These are phyloP conservation scores for Cabera pusaria DNA, from an alignment of 2,888 invertebrate genomes.

Conservation along the genomic window DNA sequence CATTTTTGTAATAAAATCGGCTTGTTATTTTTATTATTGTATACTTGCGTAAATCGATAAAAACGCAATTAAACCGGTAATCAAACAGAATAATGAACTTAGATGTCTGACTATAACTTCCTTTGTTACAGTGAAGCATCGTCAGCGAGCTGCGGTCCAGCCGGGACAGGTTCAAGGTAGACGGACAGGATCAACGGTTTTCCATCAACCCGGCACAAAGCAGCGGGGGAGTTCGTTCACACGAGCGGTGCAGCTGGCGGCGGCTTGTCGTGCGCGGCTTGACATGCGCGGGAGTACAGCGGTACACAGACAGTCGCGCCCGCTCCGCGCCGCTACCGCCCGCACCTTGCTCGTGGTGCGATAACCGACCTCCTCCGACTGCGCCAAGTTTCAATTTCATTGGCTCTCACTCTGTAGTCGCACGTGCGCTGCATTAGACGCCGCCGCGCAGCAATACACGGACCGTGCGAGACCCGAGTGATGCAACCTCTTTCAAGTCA, in stretches of 20 bases:
- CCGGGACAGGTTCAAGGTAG: constrained; percentile 40
- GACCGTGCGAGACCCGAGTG: constrained; percentile 51
- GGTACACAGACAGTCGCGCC: constrained; percentile 57
- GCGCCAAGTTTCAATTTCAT: constrained; percentile 72
- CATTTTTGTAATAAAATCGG: no score
- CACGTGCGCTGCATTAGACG: constrained; percentile 58
- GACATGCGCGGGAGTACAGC: constrained; percentile 54
- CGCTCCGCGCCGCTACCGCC: constrained; percentile 31
- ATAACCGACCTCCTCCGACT: constrained; percentile 63
- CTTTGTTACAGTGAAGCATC: constrained; percentile 27
- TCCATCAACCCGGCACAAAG: constrained; percentile 28
- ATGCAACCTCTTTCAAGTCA: constrained; percentile 45
- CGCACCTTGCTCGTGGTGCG: constrained; percentile 50
- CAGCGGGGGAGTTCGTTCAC: constrained; percentile 39
- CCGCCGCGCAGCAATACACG: constrained; percentile 36
- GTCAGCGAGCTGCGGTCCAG: constrained; percentile 30
- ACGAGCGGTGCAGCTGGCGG: constrained; percentile 38
- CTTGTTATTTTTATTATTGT: no score
- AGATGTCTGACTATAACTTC: constrained; percentile 6
- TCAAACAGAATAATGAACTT: constrained; percentile 7
- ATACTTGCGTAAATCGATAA: no score
- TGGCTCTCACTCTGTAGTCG: constrained; percentile 63
- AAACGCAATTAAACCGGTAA: no score
- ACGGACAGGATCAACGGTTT: constrained; percentile 36
- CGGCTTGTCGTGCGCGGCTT: constrained; percentile 43